These are phyloP conservation scores for Amphimallon solstitiale DNA, from an alignment of 2,888 invertebrate species.

Conservation along the genomic window DNA sequence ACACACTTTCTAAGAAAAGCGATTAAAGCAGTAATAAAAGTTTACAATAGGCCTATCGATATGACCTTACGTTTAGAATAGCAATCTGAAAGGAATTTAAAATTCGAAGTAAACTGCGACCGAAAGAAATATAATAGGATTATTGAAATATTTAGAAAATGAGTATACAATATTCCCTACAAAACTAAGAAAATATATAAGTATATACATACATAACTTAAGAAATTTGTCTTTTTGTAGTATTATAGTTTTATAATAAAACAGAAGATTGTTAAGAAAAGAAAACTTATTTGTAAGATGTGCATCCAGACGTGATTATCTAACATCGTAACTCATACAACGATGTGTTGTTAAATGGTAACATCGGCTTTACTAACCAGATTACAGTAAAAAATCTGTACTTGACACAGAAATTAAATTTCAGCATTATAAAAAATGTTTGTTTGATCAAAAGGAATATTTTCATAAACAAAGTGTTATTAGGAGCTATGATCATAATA, in stretches of 20 bases:
- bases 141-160: conserved; percentile 12
- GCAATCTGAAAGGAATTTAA: conserved; percentile 12
- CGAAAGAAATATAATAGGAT: conserved; percentile 5
- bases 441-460: too few species aligned
- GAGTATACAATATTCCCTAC: conserved; percentile 2
- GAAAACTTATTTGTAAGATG: conserved; percentile 8
- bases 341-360: conserved; percentile 15
- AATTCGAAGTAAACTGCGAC: conserved; percentile 9
- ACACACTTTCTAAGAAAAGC: too few species aligned
- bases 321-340: conserved; percentile 10
- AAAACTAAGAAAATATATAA: conserved; percentile 13
- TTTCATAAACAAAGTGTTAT: too few species aligned
- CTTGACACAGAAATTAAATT: too few species aligned
- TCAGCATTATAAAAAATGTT: too few species aligned
- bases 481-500: too few species aligned
- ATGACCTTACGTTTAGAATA: conserved; percentile 12
- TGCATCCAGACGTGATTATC: conserved; percentile 8
- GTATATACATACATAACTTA: conserved; percentile 13
- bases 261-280: conserved; percentile 8
- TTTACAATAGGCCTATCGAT: background rate
- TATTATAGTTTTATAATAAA: conserved; percentile 4
- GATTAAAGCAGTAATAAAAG: too few species aligned
- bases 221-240: conserved; percentile 1
- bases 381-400: conserved; percentile 16
- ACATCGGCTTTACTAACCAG: conserved; percentile 20